Conservation (phyloP, 2,888 invertebrate genomes). For the Sesamia inferens region DNA sequence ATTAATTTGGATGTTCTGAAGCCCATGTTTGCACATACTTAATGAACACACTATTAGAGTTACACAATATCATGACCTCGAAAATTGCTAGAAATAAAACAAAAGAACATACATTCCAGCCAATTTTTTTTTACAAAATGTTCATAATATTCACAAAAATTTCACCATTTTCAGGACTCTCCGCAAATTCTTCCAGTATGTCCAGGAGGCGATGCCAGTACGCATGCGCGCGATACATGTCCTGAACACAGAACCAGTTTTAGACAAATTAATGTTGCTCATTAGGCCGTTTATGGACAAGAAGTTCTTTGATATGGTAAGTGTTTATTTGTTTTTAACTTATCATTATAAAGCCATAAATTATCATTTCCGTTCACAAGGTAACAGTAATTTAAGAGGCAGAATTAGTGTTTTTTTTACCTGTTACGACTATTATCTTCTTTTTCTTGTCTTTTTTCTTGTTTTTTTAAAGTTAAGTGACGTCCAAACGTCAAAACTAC, state of each 20-base stretch:
- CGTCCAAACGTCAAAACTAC: no score
- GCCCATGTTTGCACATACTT: background rate
- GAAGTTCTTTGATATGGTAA: conserved; percentile 89
- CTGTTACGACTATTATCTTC: no score
- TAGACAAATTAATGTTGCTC: conserved; percentile 90
- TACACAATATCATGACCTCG: background rate
- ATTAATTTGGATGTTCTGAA: background rate
- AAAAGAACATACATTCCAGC: background rate
- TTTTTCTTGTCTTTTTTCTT: no score
- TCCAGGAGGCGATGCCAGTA: conserved; percentile 92
- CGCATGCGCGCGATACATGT: conserved; percentile 92
- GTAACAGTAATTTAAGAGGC: background rate
- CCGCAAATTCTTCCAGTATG: conserved; percentile 91
- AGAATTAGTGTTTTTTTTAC: no score
- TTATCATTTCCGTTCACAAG: background rate
- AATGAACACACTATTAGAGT: background rate
- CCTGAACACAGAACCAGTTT: conserved; percentile 90
- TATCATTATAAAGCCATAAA: conserved; percentile 5
- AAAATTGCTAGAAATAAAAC: conserved; percentile 1
- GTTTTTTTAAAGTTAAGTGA: no score
- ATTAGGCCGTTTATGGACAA: conserved; percentile 91
- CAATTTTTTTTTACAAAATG: background rate
- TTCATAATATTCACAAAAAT: conserved; percentile 4
- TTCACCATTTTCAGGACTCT: conserved; percentile 82
- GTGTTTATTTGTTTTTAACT: conserved; percentile 31